Evolutionary conservation across 1,140 invertebrate species (phyloP).

Genomic region (Drosophila nigrodunni): DNA sequence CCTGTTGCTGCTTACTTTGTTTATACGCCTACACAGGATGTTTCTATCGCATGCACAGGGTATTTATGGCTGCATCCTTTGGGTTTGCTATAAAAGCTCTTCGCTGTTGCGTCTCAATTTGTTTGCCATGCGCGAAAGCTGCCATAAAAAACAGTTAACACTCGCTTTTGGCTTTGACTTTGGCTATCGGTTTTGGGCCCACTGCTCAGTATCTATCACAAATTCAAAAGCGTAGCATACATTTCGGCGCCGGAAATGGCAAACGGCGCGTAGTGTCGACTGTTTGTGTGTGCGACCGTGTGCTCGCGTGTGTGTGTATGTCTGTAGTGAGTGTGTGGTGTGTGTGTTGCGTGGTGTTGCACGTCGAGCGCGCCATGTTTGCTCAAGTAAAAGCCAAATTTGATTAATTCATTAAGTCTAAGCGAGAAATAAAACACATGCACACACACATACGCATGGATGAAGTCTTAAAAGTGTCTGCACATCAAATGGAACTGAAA

Average conservation of each 20-base stretch:
- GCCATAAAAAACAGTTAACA: conserved; percentile 37
- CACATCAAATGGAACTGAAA: no score
- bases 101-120: conserved; percentile 41
- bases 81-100: conserved; percentile 49
- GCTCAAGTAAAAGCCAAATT: conserved; percentile 70
- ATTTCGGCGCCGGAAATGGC: conserved; percentile 56
- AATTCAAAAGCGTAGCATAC: conserved; percentile 61
- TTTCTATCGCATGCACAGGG: conserved; percentile 10
- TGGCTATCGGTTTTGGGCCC: conserved; percentile 8
- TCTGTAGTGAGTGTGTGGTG: conserved; percentile 17
- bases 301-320: conserved; percentile 8
- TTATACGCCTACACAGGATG: conserved; percentile 52
- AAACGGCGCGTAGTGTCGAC: conserved; percentile 48
- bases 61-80: conserved; percentile 42
- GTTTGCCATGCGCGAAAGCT: conserved; percentile 65
- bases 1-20: conserved; percentile 58
- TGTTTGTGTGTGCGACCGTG: conserved; percentile 15
- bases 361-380: conserved; percentile 63
- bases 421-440: conserved; percentile 11
- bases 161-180: conserved; percentile 15
- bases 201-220: conserved; percentile 70
- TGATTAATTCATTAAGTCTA: conserved; percentile 62
- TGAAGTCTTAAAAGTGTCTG: conserved; percentile 34
- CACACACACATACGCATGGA: not conserved
- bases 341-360: conserved; percentile 47